Conservation (phyloP, 2,113 vertebrate genomes). For the Aviceda subcristata region DNA sequence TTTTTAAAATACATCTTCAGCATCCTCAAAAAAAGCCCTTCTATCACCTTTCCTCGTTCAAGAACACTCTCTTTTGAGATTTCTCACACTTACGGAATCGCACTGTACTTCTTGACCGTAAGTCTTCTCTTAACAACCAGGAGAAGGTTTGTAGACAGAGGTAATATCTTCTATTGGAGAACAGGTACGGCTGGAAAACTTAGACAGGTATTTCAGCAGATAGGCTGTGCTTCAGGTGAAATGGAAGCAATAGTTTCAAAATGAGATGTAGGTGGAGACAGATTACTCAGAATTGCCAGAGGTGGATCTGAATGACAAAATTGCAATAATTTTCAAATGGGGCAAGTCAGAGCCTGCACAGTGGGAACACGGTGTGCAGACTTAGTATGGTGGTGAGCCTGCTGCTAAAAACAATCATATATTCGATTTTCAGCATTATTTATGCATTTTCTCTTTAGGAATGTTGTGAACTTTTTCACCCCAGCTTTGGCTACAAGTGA, state of each 20-base stretch:
- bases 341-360: background rate
- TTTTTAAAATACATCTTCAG: background rate
- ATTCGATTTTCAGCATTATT: background rate
- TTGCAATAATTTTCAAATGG: background rate
- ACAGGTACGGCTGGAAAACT: background rate
- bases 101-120: background rate
- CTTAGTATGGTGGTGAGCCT: background rate
- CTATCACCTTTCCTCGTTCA: background rate
- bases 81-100: background rate
- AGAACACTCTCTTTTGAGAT: background rate
- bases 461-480: background rate
- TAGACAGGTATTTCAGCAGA: background rate
- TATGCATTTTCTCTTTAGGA: background rate
- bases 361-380: accelerated
- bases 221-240: background rate
- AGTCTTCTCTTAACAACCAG: background rate
- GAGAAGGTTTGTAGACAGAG: background rate
- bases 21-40: background rate
- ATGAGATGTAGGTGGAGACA: background rate
- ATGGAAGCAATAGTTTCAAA: background rate
- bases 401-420: background rate
- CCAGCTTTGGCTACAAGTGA: background rate
- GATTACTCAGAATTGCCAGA: background rate
- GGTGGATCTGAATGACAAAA: background rate
- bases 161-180: background rate